A percentile compares a stretch with the other conserved stretches of the same genome.
Evolutionary conservation across 2,113 vertebrate species (phyloP).

Genomic region (Pygoscelis antarcticus): DNA sequence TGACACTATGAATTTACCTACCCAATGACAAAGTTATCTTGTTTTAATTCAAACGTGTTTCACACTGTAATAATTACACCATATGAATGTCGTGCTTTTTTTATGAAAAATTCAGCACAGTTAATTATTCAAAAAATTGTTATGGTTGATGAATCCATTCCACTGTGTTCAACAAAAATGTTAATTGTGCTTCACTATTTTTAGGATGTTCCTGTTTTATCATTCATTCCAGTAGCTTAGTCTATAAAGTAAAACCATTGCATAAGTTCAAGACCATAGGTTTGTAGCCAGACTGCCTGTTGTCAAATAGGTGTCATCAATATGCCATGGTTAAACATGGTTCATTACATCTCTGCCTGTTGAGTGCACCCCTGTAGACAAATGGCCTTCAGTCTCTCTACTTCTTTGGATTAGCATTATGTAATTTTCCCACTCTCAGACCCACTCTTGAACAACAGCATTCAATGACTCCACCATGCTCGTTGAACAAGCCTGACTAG

Average conservation of each 20-base stretch:
- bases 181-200: neutral
- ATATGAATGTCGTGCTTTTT: neutral
- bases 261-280: neutral
- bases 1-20: conserved; percentile 22
- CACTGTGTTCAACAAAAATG: conserved; percentile 5
- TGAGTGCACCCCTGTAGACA: neutral
- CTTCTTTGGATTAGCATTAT: neutral
- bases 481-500: neutral
- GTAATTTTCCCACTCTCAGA: neutral
- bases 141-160: conserved; percentile 16
- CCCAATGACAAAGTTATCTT: conserved; percentile 1
- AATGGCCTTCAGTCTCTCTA: neutral
- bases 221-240: neutral
- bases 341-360: neutral
- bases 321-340: neutral
- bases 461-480: neutral
- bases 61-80: neutral
- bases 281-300: neutral
- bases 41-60: neutral
- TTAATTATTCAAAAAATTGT: conserved; percentile 3
- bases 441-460: neutral
- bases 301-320: neutral
- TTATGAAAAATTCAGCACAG: conserved; percentile 8
- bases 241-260: neutral
- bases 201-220: neutral